These are phyloP conservation scores for Bos taurus DNA, from an alignment of 2,113 vertebrate species.

Conservation along the genomic window DNA sequence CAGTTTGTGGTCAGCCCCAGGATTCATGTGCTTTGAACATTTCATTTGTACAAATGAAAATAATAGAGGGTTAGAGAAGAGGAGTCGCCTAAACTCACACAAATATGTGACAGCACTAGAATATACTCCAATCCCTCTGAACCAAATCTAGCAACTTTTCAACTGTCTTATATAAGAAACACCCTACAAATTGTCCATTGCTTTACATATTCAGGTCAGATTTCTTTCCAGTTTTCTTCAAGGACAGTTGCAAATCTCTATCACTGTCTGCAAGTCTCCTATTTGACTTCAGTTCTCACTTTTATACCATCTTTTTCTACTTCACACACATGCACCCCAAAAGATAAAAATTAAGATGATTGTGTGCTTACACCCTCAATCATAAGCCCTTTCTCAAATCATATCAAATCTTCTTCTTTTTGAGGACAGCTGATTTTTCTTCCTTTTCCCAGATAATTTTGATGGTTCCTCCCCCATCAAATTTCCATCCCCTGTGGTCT, in stretches of 20 bases:
- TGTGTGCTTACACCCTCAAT: not conserved
- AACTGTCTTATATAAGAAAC: not conserved
- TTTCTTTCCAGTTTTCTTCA: not conserved
- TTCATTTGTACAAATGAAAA: not conserved
- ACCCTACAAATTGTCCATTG: not conserved
- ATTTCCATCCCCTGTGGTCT: not conserved
- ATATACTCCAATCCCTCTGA: not conserved
- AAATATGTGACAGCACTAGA: not conserved
- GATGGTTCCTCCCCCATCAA: not conserved
- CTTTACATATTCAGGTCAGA: not conserved
- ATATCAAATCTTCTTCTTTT: not conserved
- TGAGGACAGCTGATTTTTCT: not conserved
- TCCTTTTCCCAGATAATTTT: not conserved
- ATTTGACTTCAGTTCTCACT: not conserved
- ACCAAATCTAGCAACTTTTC: not conserved
- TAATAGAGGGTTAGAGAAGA: not conserved
- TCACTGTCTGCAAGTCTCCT: not conserved
- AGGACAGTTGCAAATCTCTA: not conserved
- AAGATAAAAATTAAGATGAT: not conserved
- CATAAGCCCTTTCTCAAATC: not conserved
- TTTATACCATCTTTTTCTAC: not conserved
- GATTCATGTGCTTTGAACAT: not conserved
- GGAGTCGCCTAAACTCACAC: not conserved
- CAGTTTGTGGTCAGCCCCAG: not conserved
- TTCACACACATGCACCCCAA: not conserved